Percentiles rank a stretch among this genome's conserved stretches.
Conservation (phyloP, 2,888 invertebrate species). For the Apamea crenata region DNA sequence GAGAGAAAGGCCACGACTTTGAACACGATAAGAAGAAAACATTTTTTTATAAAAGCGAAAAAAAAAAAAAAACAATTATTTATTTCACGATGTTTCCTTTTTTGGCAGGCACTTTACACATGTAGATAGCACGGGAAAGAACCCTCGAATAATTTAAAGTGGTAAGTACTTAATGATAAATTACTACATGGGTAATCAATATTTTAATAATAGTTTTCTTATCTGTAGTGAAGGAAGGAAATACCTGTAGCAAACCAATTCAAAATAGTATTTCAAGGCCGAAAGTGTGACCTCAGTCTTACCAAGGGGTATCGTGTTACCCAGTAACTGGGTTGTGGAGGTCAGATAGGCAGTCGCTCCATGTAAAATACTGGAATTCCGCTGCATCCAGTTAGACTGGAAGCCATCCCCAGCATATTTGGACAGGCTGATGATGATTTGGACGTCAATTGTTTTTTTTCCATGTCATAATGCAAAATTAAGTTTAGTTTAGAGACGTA, state of each 20-base stretch:
- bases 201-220: background rate
- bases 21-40: no score
- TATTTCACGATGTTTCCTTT: no score
- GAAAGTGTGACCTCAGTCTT: background rate
- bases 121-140: background rate
- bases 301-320: background rate
- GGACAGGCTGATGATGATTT: background rate
- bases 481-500: no score
- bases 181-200: background rate
- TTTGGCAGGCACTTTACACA: no score
- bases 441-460: background rate
- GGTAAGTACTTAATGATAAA: slow-evolving; percentile 10
- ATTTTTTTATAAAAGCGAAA: no score
- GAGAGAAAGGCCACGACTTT: no score
- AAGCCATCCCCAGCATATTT: no score
- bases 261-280: background rate
- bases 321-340: background rate
- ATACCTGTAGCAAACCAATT: no score
- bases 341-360: background rate
- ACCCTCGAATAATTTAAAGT: background rate
- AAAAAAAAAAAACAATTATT: no score
- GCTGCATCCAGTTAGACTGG: background rate
- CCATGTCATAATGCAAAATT: background rate
- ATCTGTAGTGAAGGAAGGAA: background rate
- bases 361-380: background rate